These are phyloP conservation scores for Formicarius rufipectus DNA, from an alignment of 2,113 vertebrate genomes.

Conservation along the genomic window DNA sequence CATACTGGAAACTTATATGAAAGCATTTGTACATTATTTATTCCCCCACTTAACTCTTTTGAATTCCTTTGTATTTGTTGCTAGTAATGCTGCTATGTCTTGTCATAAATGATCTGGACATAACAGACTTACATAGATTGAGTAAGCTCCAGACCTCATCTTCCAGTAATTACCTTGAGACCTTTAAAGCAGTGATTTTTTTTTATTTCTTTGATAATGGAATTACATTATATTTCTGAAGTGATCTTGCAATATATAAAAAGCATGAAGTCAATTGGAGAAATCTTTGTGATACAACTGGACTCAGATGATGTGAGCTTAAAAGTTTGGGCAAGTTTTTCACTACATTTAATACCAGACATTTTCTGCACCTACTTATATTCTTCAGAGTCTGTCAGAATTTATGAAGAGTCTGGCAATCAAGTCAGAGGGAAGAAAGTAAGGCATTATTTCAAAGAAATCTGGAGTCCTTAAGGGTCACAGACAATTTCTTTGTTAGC, in stretches of 20 bases:
- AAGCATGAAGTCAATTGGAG: not conserved
- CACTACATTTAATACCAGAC: not conserved
- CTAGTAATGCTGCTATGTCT: not conserved
- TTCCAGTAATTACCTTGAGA: not conserved
- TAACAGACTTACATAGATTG: not conserved
- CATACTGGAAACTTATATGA: not conserved
- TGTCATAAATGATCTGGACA: not conserved
- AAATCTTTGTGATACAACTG: not conserved
- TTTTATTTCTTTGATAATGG: not conserved
- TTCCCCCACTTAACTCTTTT: not conserved
- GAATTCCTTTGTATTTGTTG: not conserved
- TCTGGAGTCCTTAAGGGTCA: not conserved
- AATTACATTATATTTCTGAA: not conserved
- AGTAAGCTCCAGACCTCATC: not conserved
- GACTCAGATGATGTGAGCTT: not conserved
- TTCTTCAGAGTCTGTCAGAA: not conserved
- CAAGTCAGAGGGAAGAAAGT: not conserved
- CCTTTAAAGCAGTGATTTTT: not conserved
- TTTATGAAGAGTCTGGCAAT: not conserved
- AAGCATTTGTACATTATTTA: not conserved
- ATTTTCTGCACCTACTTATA: not conserved
- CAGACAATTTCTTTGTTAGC: not conserved
- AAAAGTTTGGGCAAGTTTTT: not conserved
- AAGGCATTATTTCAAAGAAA: not conserved
- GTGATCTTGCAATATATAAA: not conserved